Evolutionary conservation across 2,797 vertebrate species (phyloP).

Genomic region (Notoglanidium macrostoma): DNA sequence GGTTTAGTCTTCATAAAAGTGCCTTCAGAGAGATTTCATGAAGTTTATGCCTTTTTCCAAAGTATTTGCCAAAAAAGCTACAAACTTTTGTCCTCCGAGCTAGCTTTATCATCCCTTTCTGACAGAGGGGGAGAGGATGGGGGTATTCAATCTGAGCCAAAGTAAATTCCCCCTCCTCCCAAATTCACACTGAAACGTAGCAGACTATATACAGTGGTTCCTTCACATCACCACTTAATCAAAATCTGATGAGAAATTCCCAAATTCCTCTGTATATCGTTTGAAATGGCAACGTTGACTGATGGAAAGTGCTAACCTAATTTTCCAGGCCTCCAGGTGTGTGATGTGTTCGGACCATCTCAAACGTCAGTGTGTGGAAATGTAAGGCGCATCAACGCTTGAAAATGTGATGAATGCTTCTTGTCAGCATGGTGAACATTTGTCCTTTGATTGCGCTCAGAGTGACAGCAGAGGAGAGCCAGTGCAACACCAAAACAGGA

Average conservation of each 20-base stretch:
- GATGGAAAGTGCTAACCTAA: constrained; percentile 19
- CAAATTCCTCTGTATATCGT: not conserved
- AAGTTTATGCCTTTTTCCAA: constrained; percentile 67
- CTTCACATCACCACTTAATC: constrained; percentile 16
- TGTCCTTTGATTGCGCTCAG: constrained; percentile 71
- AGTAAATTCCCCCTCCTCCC: constrained; percentile 48
- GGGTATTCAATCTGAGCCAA: constrained; percentile 58
- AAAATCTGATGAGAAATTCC: constrained; percentile 7
- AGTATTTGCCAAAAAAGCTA: constrained; percentile 64
- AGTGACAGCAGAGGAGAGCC: constrained; percentile 69
- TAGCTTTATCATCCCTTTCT: constrained; percentile 61
- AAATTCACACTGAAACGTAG: constrained; percentile 36
- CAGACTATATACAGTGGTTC: constrained; percentile 25
- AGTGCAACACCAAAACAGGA: constrained; percentile 80
- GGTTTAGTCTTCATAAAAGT: constrained; percentile 66
- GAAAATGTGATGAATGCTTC: constrained; percentile 74
- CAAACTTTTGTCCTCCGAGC: constrained; percentile 62
- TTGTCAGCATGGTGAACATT: constrained; percentile 77
- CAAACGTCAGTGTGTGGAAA: constrained; percentile 70
- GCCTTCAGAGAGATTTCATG: constrained; percentile 56
- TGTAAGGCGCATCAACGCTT: constrained; percentile 66
- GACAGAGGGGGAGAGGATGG: constrained; percentile 52
- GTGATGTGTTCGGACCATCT: constrained; percentile 27
- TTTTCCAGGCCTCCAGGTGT: constrained; percentile 33
- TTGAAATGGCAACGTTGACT: constrained; percentile 4